Base-by-base conservation (phyloP, 1,140 invertebrate species). In the Drosophila sproati region DNA sequence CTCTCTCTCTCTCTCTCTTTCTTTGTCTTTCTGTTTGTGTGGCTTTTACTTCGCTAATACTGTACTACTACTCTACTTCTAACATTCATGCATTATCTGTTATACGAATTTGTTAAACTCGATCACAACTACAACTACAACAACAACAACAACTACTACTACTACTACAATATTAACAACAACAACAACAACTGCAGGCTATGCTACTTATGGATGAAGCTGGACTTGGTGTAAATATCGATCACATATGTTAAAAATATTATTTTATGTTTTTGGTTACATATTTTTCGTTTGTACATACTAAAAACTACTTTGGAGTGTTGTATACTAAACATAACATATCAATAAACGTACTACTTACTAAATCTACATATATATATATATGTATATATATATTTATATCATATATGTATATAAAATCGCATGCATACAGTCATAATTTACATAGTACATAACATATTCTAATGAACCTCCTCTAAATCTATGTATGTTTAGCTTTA, bases 141-240 rank as follows among this genome's bases (percentile, higher is more conserved):
- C 62, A 73, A 74, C 77, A 34, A 63, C 61, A 39, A 77, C 64
- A 29, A 51, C 70, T 47, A 73, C 67, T 29, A 50, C 64, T 29
- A 78, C 68, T 69, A 82, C 66, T 59, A 78, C 39, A 7, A 73
- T 61, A 54, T 52, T 50, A 48, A 74, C 48, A 56, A 71, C 75
- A 74, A 80, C 77, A 66, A 82, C 79, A 71, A 70, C 62, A 75
- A 79, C 73, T 83, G 92, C 93, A 97, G 96, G 96, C 96, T 93
- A 97, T 97, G 96, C 96, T 96, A 95, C 95, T 96, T 86, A 97
- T 97, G 96, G 96, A 97, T 94, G 95, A 96, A 94, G 95, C 95
- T 93, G 96, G 96, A 94, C 94, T 95, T 94, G 95, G 95, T 95
- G 96, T 96, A 96, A 96, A 96, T 96, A 96, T 96, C 91, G 83